Evolutionary conservation across 2,113 vertebrate genomes (phyloP).

Genomic region (Perca flavescens): DNA sequence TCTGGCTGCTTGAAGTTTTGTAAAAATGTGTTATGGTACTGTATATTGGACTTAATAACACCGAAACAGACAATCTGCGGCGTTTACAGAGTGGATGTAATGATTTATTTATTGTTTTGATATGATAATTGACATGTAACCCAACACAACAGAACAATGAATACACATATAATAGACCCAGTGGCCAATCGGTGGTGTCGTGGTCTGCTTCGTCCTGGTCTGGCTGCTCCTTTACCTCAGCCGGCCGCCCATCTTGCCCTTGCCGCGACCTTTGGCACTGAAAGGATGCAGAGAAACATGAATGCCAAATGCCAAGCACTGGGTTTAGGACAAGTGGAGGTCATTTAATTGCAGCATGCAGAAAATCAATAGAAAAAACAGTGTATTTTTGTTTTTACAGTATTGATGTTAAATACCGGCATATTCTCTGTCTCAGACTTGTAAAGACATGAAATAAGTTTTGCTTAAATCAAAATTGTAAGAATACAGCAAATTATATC

Average conservation of each 20-base stretch:
- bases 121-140: constrained; percentile 45
- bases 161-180: constrained; percentile 8
- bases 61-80: constrained; percentile 9
- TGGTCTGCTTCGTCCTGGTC: background rate
- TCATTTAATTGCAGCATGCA: background rate
- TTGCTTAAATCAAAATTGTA: background rate
- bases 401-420: background rate
- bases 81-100: constrained; percentile 22
- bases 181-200: background rate
- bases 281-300: constrained; percentile 17
- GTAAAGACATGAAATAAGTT: background rate
- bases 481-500: background rate
- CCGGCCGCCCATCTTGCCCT: constrained; percentile 81
- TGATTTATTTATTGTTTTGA: constrained; percentile 69
- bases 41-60: background rate
- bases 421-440: background rate
- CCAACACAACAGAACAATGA: constrained; percentile 48
- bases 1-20: constrained; percentile 16
- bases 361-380: background rate
- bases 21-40: constrained; percentile 3
- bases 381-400: background rate
- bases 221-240: constrained; percentile 73
- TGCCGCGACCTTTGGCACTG: constrained; percentile 84
- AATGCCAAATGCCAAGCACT: background rate
- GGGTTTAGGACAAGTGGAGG: background rate